A percentile compares a stretch with the other conserved stretches of the same genome.
phyloP scores from a whole-genome alignment of 2,888 invertebrate genomes.

The Scaptomyza polygonia region DNA sequence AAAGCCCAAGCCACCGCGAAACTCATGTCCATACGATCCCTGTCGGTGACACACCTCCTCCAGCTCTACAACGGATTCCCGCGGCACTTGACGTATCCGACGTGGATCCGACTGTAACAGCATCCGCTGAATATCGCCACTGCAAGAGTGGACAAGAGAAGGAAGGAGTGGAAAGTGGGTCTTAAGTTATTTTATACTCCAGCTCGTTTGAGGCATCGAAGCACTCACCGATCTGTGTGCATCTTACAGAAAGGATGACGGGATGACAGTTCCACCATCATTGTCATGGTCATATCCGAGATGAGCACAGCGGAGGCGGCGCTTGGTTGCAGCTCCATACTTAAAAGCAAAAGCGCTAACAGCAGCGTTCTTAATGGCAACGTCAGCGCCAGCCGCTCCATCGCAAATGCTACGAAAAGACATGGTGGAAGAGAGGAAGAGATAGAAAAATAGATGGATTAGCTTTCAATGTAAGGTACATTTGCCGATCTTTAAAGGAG shows the following conservation, averaged over 20 bases:
- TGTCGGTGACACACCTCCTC: constrained; percentile 86
- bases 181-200: not conserved
- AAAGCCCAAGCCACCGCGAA: constrained; percentile 85
- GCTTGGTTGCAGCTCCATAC: constrained; percentile 40
- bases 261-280: constrained; percentile 87
- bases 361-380: constrained; percentile 30
- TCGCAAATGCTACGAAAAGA: constrained; percentile 16
- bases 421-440: not conserved
- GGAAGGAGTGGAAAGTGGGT: not conserved
- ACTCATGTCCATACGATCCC: constrained; percentile 81
- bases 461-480: not conserved
- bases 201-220: not conserved
- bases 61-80: constrained; percentile 86
- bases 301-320: constrained; percentile 85
- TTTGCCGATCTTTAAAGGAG: too few species aligned
- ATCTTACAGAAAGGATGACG: constrained; percentile 87
- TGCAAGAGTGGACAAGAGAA: constrained; percentile 43
- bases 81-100: constrained; percentile 87
- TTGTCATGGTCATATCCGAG: constrained; percentile 87
- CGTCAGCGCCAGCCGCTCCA: constrained; percentile 39
- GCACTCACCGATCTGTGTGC: constrained; percentile 86
- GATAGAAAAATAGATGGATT: not conserved
- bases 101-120: constrained; percentile 86
- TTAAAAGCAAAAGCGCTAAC: constrained; percentile 60
- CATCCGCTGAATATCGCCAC: constrained; percentile 87